Conservation (phyloP, 2,888 invertebrate species). For the Dichetophora obliterata region DNA sequence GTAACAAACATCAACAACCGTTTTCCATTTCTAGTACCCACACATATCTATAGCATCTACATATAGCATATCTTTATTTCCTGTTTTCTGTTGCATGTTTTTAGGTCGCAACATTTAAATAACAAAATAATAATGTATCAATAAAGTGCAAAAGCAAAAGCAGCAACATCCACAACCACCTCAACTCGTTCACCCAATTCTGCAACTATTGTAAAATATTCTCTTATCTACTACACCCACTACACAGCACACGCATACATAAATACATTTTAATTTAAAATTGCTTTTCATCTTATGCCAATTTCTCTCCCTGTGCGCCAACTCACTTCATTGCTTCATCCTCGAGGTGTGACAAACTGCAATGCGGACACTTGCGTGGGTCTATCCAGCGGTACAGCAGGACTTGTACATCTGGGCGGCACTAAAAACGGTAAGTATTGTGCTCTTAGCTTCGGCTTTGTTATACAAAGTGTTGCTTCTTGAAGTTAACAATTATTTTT, state of each 20-base stretch:
- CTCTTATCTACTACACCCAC: too few relatives aligned
- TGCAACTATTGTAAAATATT: too few relatives aligned
- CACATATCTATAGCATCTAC: too few relatives aligned
- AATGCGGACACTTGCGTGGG: slow-evolving; percentile 69
- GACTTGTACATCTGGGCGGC: slow-evolving; percentile 57
- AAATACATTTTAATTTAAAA: too few relatives aligned
- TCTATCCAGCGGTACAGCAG: slow-evolving; percentile 69
- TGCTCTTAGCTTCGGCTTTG: slow-evolving; percentile 49
- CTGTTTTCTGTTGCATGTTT: too few relatives aligned
- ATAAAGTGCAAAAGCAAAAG: not conserved
- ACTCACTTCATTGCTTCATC: not conserved
- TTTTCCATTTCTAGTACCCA: too few relatives aligned
- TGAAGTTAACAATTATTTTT: not conserved
- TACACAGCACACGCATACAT: too few relatives aligned
- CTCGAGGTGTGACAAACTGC: slow-evolving; percentile 63
- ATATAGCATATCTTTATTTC: too few relatives aligned
- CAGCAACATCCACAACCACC: not conserved
- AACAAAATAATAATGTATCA: not conserved
- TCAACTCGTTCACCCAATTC: not conserved
- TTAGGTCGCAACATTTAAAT: too few relatives aligned
- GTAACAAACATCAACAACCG: too few relatives aligned
- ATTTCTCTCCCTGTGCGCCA: not conserved
- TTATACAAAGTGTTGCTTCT: not conserved
- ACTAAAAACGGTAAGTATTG: slow-evolving; percentile 60
- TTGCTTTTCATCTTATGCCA: not conserved